A percentile compares a stretch with the other conserved stretches of the same genome.
Conservation (phyloP, 2,888 invertebrate genomes). For the Uropetala carovei region DNA sequence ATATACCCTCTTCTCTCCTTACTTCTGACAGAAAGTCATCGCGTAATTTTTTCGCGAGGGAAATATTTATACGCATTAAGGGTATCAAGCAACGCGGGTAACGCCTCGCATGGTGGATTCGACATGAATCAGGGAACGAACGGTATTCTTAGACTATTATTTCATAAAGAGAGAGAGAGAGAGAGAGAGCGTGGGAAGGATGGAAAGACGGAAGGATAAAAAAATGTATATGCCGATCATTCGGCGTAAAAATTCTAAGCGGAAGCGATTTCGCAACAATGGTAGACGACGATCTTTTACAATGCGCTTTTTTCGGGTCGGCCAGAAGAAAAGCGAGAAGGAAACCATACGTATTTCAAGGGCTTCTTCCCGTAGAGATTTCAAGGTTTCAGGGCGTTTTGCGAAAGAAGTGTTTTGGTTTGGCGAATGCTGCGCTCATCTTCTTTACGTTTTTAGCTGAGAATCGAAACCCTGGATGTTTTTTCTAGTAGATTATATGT, state of each 20-base stretch:
- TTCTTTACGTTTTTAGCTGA: background rate
- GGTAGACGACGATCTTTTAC: background rate
- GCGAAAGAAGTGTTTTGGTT: background rate
- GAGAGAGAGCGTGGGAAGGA: no score
- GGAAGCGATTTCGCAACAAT: background rate
- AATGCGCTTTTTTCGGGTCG: background rate
- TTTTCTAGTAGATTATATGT: background rate
- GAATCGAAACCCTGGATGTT: background rate
- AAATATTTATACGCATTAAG: background rate
- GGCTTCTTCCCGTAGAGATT: constrained; percentile 2
- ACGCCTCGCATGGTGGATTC: background rate
- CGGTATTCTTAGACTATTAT: no score
- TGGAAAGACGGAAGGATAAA: no score
- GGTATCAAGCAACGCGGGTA: background rate
- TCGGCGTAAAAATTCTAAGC: background rate
- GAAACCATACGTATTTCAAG: constrained; percentile 45
- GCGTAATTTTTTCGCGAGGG: background rate
- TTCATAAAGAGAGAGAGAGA: no score
- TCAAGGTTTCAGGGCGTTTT: constrained; percentile 42
- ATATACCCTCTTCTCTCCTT: no score
- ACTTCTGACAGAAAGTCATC: background rate
- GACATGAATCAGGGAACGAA: no score
- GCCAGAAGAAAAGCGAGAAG: background rate
- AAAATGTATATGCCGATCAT: no score
- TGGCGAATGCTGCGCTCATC: background rate